Evolutionary conservation across 2,888 invertebrate genomes (phyloP), one percentile per base, ranked within the genome.

Genomic region (Ommatoiulus sabulosus): DNA sequence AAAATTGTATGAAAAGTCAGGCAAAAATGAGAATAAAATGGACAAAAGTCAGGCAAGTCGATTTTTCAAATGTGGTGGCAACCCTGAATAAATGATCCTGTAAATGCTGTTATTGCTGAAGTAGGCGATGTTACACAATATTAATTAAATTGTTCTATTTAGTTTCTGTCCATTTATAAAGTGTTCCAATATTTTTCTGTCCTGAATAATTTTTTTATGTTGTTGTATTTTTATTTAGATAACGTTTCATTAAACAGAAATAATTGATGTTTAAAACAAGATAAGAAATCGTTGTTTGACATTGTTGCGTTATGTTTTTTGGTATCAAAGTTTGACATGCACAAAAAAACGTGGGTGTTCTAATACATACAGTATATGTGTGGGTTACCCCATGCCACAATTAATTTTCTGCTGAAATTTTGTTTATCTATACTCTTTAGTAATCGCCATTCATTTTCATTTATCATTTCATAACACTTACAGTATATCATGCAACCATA

Each of bases 141-240:
- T 46, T 86, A 86, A n/a, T 86, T 20, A 43, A 46, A 84, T 10
- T 72, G 72, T 72, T 72, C 72, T 6, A 72, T 72, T 72, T 72
- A 20, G 24, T 24, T 24, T 72, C 72, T 24, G 20, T 72, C 72
- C 72, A 72, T 2, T 72, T 7, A 24, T 24, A 72, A 24, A 24
- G 24, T 72, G 72, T 72, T 72, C 24, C 24, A 72, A 72, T 72
- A 4, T 24, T 7, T 72, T 24, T 72, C 24, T 72, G 72, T 24
- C 5, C 5, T 72, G 72, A 24, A 24, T 6, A 24, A 35, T 24
- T 80, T 72, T 80, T 72, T 72, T 20, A 20, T n/a, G 3, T 72
- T 72, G n/a, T n/a, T n/a, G 20, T 72, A 8, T 72, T 4, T 20
- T 72, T 1, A 20, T 72, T 72, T 72, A 20, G 20, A n/a, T 20